Conservation (phyloP, 2,888 invertebrate species). For the Theodoxus fluviatilis region DNA sequence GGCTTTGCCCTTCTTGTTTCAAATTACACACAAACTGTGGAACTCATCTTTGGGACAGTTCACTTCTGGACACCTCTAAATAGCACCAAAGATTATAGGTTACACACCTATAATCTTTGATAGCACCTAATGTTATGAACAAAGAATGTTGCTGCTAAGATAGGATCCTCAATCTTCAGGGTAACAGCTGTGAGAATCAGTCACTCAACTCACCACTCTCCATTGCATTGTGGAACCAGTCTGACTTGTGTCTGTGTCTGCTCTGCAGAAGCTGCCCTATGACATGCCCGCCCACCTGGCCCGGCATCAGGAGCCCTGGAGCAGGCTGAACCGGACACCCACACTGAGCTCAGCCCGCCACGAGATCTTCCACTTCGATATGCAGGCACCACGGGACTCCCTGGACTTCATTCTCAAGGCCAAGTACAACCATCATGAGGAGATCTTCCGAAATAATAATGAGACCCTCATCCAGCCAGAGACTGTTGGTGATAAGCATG, state of each 20-base stretch:
- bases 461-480: constrained; percentile 63
- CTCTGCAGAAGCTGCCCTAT: constrained; percentile 50
- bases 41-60: too few species aligned
- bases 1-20: too few species aligned
- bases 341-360: constrained; percentile 59
- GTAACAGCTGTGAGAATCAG: too few species aligned
- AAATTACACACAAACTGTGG: too few species aligned
- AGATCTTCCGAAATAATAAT: constrained; percentile 57
- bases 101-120: too few species aligned
- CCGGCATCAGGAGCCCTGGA: constrained; percentile 61
- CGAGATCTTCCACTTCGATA: constrained; percentile 60
- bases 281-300: constrained; percentile 56
- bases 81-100: too few species aligned
- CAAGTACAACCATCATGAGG: constrained; percentile 62
- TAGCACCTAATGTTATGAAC: too few species aligned
- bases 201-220: too few species aligned
- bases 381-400: constrained; percentile 62
- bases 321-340: constrained; percentile 52
- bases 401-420: constrained; percentile 65
- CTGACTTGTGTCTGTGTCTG: neutral
- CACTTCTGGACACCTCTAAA: too few species aligned
- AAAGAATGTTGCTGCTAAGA: too few species aligned
- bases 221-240: too few species aligned
- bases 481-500: constrained; percentile 57
- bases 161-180: too few species aligned